Conservation (phyloP, 2,113 vertebrate species). For the Rhinogobius similis region DNA sequence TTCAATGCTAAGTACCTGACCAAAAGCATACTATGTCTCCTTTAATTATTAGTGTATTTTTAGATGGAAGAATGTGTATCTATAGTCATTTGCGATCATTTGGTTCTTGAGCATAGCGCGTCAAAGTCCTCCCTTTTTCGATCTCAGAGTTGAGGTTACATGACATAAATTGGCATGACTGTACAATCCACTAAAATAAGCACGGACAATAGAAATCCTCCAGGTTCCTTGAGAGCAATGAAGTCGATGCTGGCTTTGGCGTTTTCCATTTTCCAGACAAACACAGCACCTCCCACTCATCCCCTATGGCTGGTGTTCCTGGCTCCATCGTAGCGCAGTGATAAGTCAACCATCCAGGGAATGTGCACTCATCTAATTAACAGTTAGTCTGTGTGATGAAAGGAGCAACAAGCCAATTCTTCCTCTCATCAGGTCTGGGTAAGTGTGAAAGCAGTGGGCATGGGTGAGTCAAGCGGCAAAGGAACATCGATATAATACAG, state of each 20-base stretch:
- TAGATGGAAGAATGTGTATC: no score
- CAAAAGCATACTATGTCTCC: no score
- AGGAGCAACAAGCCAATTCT: constrained; percentile 13
- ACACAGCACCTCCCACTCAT: constrained; percentile 49
- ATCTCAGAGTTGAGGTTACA: no score
- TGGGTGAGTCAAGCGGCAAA: background rate
- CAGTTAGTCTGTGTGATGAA: constrained; percentile 39
- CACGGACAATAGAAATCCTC: background rate
- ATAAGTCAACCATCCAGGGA: constrained; percentile 69
- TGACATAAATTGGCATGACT: background rate
- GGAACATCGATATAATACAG: background rate
- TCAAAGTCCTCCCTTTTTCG: no score
- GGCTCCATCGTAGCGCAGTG: constrained; percentile 53
- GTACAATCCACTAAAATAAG: background rate
- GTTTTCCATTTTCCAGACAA: constrained; percentile 46
- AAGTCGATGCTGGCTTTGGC: background rate
- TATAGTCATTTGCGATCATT: no score
- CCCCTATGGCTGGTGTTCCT: constrained; percentile 39
- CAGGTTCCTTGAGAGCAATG: background rate
- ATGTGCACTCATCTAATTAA: constrained; percentile 63
- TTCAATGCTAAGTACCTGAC: no score
- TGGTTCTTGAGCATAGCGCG: no score
- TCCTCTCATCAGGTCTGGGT: background rate
- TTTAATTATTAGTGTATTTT: no score
- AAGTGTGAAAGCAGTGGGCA: background rate